Base-by-base conservation (phyloP, 2,797 vertebrate species). In the Chiloscyllium punctatum region DNA sequence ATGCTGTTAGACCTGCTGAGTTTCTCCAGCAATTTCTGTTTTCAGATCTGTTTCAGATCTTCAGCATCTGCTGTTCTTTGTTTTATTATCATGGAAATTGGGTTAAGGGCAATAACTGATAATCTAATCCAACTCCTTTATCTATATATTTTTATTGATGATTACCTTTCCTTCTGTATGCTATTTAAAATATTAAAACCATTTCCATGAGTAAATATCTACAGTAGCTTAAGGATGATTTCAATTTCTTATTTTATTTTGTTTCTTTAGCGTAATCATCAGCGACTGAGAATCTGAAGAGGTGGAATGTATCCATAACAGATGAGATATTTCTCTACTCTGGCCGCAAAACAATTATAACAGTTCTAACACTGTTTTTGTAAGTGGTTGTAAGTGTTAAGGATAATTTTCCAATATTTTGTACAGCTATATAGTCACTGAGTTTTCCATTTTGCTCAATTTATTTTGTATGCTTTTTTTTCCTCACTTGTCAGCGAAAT, bases 241-340 rank as follows among this genome's bases (percentile, higher is more conserved):
- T n/a, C 42, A 92, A 92, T 84, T 84, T 91, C 18, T 16, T 5
- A 95, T 77, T 72, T 95, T n/a, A 77, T 72, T 95, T 77, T 95
- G 57, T 95, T 95, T 95, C 53, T 30, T 74, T 77, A 95, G 94
- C 53, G 48, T 4, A 33, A 4, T 77, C 5, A 11, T 77, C 30
- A 51, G 2, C 53, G 94, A 77, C 71, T 95, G 71, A 95, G 27
- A 21, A 77, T 95, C 71, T n/a, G 71, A 57, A 77, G 87, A 90
- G 27, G 15, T 23, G 62, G n/a, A 69, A 69, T 18, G 37, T 25
- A 23, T 21, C n/a, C 37, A 2, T 42, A 21, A 68, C 3, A 25
- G 66, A 92, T 48, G 62, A 69, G 69, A 2, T 84, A 21, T 48
- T 8, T 69, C 57, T 69, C 90, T 69, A 42, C 2, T 5, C 90